Conservation (phyloP, 2,113 vertebrate genomes). For the Alethe castanea region DNA sequence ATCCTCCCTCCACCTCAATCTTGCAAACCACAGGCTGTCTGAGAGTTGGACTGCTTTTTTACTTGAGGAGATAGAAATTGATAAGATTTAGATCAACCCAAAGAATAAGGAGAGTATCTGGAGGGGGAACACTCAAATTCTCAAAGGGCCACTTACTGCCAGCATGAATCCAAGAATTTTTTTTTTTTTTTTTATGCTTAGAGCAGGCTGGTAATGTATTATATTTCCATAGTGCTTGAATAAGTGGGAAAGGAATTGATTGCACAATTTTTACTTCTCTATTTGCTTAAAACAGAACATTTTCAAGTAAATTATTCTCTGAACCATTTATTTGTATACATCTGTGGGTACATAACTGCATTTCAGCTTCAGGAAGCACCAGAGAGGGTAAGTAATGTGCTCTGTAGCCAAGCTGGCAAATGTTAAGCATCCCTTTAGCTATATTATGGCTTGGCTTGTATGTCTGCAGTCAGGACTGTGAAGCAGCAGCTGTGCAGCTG, state of each 20-base stretch:
- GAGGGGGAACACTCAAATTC: not conserved
- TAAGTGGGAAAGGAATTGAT: not conserved
- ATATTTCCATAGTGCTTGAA: not conserved
- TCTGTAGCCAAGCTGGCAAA: not conserved
- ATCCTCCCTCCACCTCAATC: not conserved
- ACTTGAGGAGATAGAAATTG: slow-evolving; percentile 14
- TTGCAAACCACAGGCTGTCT: not conserved
- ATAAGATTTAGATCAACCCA: slow-evolving; percentile 36
- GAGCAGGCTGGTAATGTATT: not conserved
- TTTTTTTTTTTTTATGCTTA: not conserved
- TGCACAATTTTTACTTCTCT: not conserved
- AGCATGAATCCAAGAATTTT: not conserved
- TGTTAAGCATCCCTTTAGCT: not conserved
- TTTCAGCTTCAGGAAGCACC: not conserved
- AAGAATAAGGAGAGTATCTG: not conserved
- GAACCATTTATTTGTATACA: not conserved
- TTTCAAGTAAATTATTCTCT: not conserved
- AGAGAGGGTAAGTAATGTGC: not conserved
- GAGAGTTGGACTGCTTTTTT: slow-evolving; percentile 13
- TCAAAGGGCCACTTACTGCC: slow-evolving; percentile 27
- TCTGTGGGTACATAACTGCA: not conserved
- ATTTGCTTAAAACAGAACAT: not conserved
- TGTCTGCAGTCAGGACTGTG: not conserved
- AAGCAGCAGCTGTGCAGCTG: not conserved
- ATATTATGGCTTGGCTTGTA: not conserved